A percentile compares a stretch with the other conserved stretches of the same genome.
phyloP scores from a whole-genome alignment of 92 coral and sea anemone genomes.

The Anthopleura xanthogrammica region DNA sequence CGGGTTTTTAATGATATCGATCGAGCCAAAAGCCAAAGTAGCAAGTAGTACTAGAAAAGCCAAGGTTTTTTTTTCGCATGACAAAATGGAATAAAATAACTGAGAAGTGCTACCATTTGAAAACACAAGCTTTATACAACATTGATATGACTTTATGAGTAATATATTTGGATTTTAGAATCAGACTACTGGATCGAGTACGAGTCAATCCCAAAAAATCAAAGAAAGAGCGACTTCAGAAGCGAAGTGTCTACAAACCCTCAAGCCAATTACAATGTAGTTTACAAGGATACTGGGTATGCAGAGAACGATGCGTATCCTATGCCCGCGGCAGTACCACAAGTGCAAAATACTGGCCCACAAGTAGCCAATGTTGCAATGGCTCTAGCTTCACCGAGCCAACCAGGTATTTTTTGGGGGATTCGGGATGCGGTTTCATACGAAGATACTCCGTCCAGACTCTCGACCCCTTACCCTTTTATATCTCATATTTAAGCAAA shows the following conservation, averaged over 20 bases:
- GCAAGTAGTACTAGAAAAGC: no score
- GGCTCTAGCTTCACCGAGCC: background rate
- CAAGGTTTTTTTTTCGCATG: no score
- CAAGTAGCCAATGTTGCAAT: background rate
- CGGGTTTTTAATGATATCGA: no score
- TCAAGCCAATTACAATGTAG: slow-evolving; percentile 2
- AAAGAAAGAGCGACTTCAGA: background rate
- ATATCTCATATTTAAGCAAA: no score
- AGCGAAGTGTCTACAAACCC: background rate
- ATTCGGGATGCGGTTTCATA: no score
- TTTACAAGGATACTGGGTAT: background rate
- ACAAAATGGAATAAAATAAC: background rate
- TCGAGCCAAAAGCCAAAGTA: no score
- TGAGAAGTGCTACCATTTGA: background rate
- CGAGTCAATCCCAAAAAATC: background rate
- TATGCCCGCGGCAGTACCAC: background rate
- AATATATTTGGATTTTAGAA: background rate
- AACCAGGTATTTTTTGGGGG: background rate
- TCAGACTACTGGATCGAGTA: slow-evolving; percentile 23
- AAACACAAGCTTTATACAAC: no score
- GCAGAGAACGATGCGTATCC: background rate
- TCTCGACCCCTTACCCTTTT: no score
- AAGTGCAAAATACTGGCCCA: background rate
- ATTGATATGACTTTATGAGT: background rate
- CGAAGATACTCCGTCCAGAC: no score